Base-by-base conservation (phyloP, 2,888 invertebrate species). In the Leptinotarsa tumamoca region DNA sequence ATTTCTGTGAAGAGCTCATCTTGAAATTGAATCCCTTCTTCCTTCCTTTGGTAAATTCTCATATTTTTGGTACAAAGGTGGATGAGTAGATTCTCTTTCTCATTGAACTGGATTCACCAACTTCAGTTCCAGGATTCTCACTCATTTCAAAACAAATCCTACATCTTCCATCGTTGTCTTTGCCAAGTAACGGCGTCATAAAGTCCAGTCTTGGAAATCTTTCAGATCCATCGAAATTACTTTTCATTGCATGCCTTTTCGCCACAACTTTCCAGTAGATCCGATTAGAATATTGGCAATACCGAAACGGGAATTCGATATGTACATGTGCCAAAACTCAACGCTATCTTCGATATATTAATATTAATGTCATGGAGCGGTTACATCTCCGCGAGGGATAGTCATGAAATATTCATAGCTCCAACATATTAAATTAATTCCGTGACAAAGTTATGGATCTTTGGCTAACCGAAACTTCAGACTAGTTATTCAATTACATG, bases 271-370 rank as follows among this genome's bases (percentile, higher is more conserved):
- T 33, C 33, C 43, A 10, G 17, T 63, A 14, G 17, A 71, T 67
- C 63, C 52, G 52, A 76, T 73, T 73, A 54, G 71, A 71, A 76
- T 73, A 71, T 67, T 56, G 27, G 69, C 52, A 54, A 68, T 27
- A 68, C 69, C 67, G 58, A 67, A 74, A 68, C 27, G 73, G 52
- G 54, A 71, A 71, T 74, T 69, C 73, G 70, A 52, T 76, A 67
- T 56, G 71, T 77, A 68, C 67, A 77, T 76, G 77, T 74, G 77
- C 74, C 77, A 77, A 72, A 77, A 77, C 74, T 67, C 72, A 68
- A 70, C 68, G 56, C 66, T 72, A 71, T 74, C 71, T 71, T 52
- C 68, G n/a, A 77, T 74, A 77, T 72, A 77, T 77, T 72, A 74
- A 77, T 77, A 77, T 77, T 77, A 69, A 77, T 72, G 75, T 68